Percentiles rank a stretch among this genome's conserved stretches.
Evolutionary conservation across 2,113 vertebrate species (phyloP).

Genomic region (Alces alces): DNA sequence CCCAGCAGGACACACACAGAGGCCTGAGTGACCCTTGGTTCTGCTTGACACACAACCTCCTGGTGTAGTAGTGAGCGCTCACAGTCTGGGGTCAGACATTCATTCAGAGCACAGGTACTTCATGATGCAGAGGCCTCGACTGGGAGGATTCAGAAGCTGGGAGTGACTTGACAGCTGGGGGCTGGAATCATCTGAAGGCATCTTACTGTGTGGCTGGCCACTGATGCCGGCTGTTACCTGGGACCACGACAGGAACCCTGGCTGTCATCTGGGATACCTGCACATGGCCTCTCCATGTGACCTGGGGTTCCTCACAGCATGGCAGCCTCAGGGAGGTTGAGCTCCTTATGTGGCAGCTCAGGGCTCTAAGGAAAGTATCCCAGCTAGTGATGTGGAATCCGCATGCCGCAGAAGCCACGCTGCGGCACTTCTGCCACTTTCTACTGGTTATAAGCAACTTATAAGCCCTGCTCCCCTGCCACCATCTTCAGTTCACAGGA

Average conservation of each 20-base stretch:
- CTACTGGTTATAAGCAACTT: too few relatives aligned
- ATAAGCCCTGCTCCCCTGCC: not conserved
- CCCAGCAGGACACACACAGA: not conserved
- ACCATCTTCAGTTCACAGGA: rapidly evolving
- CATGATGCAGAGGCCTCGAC: too few relatives aligned
- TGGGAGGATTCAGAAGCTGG: not conserved
- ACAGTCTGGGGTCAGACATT: too few relatives aligned
- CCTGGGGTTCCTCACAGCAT: not conserved
- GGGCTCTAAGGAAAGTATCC: not conserved
- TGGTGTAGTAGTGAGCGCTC: too few relatives aligned
- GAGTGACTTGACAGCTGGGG: rapidly evolving
- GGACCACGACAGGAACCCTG: rapidly evolving
- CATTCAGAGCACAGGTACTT: not conserved
- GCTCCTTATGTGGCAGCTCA: rapidly evolving
- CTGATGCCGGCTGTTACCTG: not conserved
- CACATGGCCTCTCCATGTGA: rapidly evolving
- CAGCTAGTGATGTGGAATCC: rapidly evolving
- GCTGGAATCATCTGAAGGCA: rapidly evolving
- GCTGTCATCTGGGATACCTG: not conserved
- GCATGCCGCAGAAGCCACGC: rapidly evolving
- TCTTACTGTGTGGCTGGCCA: rapidly evolving
- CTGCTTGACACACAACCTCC: rapidly evolving
- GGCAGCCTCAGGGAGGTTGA: rapidly evolving
- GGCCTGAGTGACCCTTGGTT: rapidly evolving
- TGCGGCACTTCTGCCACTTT: rapidly evolving